phyloP scores from a whole-genome alignment of 2,797 vertebrate genomes.

The Phoxinus dragarum region DNA sequence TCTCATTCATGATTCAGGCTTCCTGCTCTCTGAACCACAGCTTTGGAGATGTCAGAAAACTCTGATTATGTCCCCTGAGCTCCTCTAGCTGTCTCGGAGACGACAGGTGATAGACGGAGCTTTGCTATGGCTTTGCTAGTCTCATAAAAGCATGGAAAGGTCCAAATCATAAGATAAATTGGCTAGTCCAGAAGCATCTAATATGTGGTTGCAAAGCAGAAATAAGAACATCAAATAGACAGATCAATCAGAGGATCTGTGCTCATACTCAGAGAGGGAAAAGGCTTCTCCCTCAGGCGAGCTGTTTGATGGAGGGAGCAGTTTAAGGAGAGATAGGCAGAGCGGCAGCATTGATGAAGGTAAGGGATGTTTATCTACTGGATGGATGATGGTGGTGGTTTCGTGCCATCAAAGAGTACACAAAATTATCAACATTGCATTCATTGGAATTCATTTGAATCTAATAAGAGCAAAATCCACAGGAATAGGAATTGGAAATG shows the following conservation, averaged over 20 bases:
- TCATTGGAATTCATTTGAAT: neutral
- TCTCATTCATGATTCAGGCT: constrained; percentile 47
- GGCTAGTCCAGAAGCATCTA: constrained; percentile 9
- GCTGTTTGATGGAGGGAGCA: constrained; percentile 53
- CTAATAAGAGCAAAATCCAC: neutral
- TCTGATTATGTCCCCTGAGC: constrained; percentile 31
- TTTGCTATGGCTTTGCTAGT: constrained; percentile 26
- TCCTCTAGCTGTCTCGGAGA: constrained; percentile 17
- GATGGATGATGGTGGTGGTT: constrained; percentile 51
- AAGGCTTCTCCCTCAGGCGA: constrained; percentile 27
- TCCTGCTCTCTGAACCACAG: constrained; percentile 29
- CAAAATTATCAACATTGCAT: constrained; percentile 15
- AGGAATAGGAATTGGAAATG: neutral
- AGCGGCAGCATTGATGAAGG: constrained; percentile 47
- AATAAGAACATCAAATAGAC: constrained; percentile 38
- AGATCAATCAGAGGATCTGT: constrained; percentile 37
- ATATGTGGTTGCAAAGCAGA: constrained; percentile 27
- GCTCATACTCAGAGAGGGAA: constrained; percentile 4
- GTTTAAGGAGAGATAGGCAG: constrained; percentile 60
- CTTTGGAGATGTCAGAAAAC: constrained; percentile 26
- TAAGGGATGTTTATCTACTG: constrained; percentile 50
- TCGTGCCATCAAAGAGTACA: constrained; percentile 41
- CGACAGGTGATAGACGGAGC: neutral
- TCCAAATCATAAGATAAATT: constrained; percentile 22
- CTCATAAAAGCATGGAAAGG: constrained; percentile 9